A percentile compares a stretch with the other conserved stretches of the same genome.
phyloP scores from a whole-genome alignment of 2,113 vertebrate species.

The Cavia porcellus region DNA sequence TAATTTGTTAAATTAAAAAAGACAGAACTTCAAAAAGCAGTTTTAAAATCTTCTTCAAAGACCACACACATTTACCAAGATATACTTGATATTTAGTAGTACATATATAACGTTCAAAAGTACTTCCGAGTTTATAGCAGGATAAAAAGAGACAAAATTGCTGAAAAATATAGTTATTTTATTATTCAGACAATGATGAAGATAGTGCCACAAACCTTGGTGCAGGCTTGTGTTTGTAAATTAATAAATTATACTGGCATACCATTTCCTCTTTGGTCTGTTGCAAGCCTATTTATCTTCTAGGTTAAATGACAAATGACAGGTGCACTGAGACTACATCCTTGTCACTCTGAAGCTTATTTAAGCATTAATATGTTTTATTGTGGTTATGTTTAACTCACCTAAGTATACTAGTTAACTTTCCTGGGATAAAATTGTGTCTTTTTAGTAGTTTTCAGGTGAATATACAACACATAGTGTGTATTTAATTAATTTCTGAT shows the following conservation, averaged over 20 bases:
- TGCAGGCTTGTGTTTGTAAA: neutral
- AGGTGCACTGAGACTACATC: neutral
- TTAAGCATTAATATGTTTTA: neutral
- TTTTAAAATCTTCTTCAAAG: neutral
- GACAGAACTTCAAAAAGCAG: neutral
- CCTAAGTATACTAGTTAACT: neutral
- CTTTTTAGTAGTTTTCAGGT: neutral
- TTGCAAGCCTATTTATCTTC: constrained; percentile 18
- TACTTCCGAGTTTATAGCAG: neutral
- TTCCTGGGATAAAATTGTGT: neutral
- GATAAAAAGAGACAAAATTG: neutral
- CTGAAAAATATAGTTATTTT: neutral
- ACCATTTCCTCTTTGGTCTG: neutral
- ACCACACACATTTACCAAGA: neutral
- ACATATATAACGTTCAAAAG: neutral
- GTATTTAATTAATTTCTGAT: neutral
- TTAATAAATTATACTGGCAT: neutral
- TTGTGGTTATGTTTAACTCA: neutral
- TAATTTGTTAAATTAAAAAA: constrained; percentile 28
- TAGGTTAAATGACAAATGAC: neutral
- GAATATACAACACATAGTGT: neutral
- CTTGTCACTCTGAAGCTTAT: neutral
- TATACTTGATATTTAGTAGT: neutral
- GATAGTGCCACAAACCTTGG: neutral
- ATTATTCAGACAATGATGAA: neutral